These are phyloP conservation scores for Drosophila monieri DNA, from an alignment of 2,888 invertebrate genomes.

Conservation along the genomic window DNA sequence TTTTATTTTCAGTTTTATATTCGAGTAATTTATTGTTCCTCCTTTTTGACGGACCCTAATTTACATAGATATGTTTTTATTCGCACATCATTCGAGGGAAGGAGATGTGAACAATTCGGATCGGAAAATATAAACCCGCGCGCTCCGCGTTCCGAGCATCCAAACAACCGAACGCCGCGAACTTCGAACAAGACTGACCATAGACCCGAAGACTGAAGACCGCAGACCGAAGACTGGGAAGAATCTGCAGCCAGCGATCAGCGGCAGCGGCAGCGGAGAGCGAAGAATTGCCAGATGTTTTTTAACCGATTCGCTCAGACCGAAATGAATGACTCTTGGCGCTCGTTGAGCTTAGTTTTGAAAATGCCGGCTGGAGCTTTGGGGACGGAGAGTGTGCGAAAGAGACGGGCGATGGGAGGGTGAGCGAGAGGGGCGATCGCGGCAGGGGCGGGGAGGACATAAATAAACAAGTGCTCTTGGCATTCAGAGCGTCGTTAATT, in stretches of 20 bases:
- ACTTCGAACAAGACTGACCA: constrained; percentile 75
- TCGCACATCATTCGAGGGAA: constrained; percentile 30
- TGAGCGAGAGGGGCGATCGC: constrained; percentile 1
- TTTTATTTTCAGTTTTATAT: constrained; percentile 15
- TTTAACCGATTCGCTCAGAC: constrained; percentile 67
- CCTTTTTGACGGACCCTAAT: constrained; percentile 21
- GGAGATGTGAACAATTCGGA: constrained; percentile 14
- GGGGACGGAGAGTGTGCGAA: neutral
- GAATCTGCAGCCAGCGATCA: constrained; percentile 16
- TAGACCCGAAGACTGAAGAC: constrained; percentile 27
- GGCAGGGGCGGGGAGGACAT: constrained; percentile 48
- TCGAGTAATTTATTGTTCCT: constrained; percentile 44
- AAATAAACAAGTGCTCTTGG: constrained; percentile 80
- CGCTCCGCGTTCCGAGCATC: constrained; percentile 60
- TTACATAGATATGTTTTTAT: constrained; percentile 48
- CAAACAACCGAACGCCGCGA: constrained; percentile 75
- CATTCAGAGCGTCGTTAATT: constrained; percentile 76
- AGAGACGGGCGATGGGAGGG: neutral
- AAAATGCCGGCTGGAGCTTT: constrained; percentile 57
- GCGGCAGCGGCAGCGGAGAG: constrained; percentile 6
- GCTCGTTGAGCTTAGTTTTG: constrained; percentile 55
- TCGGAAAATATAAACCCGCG: constrained; percentile 45
- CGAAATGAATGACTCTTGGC: constrained; percentile 24
- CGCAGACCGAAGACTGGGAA: constrained; percentile 23
- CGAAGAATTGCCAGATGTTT: constrained; percentile 1